Percentiles rank a stretch among this genome's conserved stretches.
Conservation (phyloP, 2,113 vertebrate genomes). For the Coregonus clupeaformis region DNA sequence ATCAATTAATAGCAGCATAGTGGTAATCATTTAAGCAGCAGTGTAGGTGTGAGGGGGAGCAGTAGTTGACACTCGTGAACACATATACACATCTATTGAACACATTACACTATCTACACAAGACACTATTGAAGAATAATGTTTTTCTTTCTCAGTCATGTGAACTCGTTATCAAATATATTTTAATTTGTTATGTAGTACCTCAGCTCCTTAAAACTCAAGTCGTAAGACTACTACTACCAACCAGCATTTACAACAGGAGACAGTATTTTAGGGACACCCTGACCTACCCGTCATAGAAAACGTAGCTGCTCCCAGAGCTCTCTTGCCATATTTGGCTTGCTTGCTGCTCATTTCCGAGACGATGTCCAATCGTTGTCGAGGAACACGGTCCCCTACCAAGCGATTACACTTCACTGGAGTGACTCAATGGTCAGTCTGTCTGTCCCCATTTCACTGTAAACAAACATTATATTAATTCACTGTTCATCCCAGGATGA, state of each 20-base stretch:
- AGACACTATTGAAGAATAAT: too few relatives aligned
- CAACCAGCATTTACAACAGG: neutral
- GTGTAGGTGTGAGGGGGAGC: too few relatives aligned
- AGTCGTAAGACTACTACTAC: neutral
- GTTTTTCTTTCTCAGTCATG: too few relatives aligned
- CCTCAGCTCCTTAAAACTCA: neutral
- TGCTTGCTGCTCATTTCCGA: slow-evolving; percentile 56
- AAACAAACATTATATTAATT: slow-evolving; percentile 33
- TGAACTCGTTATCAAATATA: too few relatives aligned
- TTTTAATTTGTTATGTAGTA: neutral
- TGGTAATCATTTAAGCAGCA: too few relatives aligned
- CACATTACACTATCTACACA: too few relatives aligned
- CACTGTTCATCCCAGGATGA: neutral
- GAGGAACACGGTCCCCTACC: slow-evolving; percentile 3
- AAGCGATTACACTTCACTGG: slow-evolving; percentile 26
- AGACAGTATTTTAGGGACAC: slow-evolving; percentile 34
- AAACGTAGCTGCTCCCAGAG: slow-evolving; percentile 10
- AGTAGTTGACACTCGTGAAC: too few relatives aligned
- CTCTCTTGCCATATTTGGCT: slow-evolving; percentile 63
- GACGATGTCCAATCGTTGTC: slow-evolving; percentile 55
- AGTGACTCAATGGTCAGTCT: slow-evolving; percentile 58
- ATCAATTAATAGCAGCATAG: too few relatives aligned
- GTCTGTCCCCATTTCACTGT: slow-evolving; percentile 41
- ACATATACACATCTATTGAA: too few relatives aligned
- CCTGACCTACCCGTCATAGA: slow-evolving; percentile 18